A percentile compares a stretch with the other conserved stretches of the same genome.
Evolutionary conservation across 2,888 invertebrate genomes (phyloP).

Genomic region (Eledona agricola): DNA sequence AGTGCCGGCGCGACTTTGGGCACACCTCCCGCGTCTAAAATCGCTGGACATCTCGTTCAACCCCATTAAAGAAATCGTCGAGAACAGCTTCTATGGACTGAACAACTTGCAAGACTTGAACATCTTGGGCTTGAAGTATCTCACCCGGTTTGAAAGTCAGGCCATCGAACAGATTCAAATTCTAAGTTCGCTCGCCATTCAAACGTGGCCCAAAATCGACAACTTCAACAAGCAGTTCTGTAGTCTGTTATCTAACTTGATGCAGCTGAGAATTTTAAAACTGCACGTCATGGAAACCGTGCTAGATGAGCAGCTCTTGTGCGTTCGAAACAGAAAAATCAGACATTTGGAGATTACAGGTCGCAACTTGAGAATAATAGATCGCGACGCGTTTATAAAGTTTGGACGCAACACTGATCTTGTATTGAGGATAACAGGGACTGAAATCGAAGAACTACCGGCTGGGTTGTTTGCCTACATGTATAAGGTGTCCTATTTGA

Average conservation of each 20-base stretch:
- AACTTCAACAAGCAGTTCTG: conserved; percentile 70
- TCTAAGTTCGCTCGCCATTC: conserved; percentile 74
- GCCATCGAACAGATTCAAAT: conserved; percentile 77
- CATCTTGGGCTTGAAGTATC: conserved; percentile 75
- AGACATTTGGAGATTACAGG: conserved; percentile 84
- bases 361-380: conserved; percentile 74
- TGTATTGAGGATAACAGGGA: conserved; percentile 78
- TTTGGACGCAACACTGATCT: conserved; percentile 80
- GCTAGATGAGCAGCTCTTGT: conserved; percentile 78
- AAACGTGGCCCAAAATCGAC: conserved; percentile 80
- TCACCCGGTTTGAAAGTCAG: conserved; percentile 79
- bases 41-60: conserved; percentile 83
- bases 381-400: conserved; percentile 79
- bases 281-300: conserved; percentile 79
- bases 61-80: conserved; percentile 77
- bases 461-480: conserved; percentile 80
- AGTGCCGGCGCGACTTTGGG: conserved; percentile 79
- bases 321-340: conserved; percentile 81
- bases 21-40: conserved; percentile 75
- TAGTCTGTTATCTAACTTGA: conserved; percentile 75
- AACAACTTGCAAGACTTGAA: conserved; percentile 77
- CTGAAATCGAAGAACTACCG: conserved; percentile 81
- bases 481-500: conserved; percentile 80
- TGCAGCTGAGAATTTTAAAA: conserved; percentile 77
- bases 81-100: conserved; percentile 76